Base-by-base conservation (phyloP, 2,797 vertebrate species). In the Atherinosoma microstoma region DNA sequence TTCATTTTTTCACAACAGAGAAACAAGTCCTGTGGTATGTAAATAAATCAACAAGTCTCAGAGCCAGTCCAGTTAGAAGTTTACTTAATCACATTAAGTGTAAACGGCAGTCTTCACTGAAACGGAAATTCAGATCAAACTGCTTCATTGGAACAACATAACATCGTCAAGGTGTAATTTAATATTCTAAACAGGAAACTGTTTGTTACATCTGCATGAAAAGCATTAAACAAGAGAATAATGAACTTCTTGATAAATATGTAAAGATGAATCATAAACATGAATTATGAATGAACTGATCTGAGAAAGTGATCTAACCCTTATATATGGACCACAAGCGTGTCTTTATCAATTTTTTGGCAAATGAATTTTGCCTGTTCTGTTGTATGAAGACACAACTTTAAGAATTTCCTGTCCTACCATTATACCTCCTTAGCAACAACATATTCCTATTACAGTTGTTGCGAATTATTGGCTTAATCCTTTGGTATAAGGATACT, bases 41-140 rank as follows among this genome's bases (percentile, higher is more conserved):
- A 36, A 71, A 60, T 40, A 34, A 34, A 56, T 68, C 38, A 79
- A 64, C 3, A 79, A 38, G 1, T 40, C 15, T 22, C 57, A 60
- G 60, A 38, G 30, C 63, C 66, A 45, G 42, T 45, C 18, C 42
- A 18, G 49, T 64, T 35, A 36, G 20, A 15, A 6, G 11, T 72
- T 68, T 51, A 38, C 2, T n/a, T 67, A 32, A 63, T 6, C 27
- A 70, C 49, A 42, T 57, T 42, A 34, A 36, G 4, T 40, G 13
- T 27, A 13, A 58, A 54, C 12, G 56, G 20, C 22, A 27, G 3
- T 34, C 34, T 18, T 58, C n/a, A 12, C 22, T 76, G 9, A 30
- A 40, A 72, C 4, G 22, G 24, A 35, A 66, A 73, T 63, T 12
- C 35, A n/a, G 53, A 32, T 65, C 18, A 2, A 38, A 49, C 29